A percentile compares a stretch with the other conserved stretches of the same genome.
These are phyloP conservation scores for Luperina testacea DNA, from an alignment of 2,888 invertebrate genomes.

Conservation along the genomic window DNA sequence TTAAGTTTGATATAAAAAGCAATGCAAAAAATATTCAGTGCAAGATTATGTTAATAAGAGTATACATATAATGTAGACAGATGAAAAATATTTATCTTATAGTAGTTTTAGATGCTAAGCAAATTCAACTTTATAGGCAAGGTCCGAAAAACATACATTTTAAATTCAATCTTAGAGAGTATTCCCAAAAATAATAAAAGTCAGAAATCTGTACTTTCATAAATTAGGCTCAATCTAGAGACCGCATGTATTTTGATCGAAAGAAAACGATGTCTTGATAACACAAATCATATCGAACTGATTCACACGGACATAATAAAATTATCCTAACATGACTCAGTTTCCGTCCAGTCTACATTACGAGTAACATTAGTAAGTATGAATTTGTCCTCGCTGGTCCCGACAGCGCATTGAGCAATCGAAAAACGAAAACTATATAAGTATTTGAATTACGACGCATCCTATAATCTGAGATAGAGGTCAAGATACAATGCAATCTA, in stretches of 20 bases:
- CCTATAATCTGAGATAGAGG: constrained; percentile 66
- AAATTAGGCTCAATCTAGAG: not conserved
- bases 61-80: not conserved
- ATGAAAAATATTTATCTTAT: not conserved
- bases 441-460: constrained; percentile 69
- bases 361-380: constrained; percentile 62
- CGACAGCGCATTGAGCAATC: constrained; percentile 67
- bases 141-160: not conserved
- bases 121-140: not conserved
- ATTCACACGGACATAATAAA: constrained; percentile 76
- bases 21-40: not conserved
- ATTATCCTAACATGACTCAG: constrained; percentile 71
- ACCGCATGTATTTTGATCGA: not conserved
- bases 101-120: not conserved
- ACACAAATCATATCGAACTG: constrained; percentile 22
- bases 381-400: constrained; percentile 73
- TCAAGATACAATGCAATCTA: constrained; percentile 29
- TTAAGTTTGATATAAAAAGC: constrained; percentile 9
- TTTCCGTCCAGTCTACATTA: constrained; percentile 74
- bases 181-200: not conserved
- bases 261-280: not conserved
- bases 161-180: not conserved
- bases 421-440: constrained; percentile 72
- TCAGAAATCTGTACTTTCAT: not conserved
- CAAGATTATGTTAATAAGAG: not conserved